phyloP scores from a whole-genome alignment of 2,888 invertebrate genomes.

The Podotricha telesiphe region DNA sequence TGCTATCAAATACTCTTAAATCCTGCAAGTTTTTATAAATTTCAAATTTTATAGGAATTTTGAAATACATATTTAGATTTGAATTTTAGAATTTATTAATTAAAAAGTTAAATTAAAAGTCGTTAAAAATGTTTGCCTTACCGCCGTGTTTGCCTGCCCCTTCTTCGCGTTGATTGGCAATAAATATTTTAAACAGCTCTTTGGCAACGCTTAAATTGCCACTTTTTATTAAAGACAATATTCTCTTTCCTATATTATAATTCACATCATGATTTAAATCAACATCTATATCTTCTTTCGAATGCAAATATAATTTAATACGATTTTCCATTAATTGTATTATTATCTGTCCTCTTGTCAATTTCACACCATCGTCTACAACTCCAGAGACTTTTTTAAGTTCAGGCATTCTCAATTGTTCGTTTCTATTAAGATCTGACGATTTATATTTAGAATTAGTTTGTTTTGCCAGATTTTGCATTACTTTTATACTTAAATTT shows the following conservation, averaged over 20 bases:
- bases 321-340: conserved; percentile 69
- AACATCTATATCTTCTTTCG: conserved; percentile 53
- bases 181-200: conserved; percentile 65
- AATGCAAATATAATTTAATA: conserved; percentile 56
- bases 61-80: too few relatives aligned
- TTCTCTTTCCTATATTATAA: conserved; percentile 63
- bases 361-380: conserved; percentile 48
- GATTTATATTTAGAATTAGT: conserved; percentile 23
- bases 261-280: conserved; percentile 55
- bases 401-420: conserved; percentile 30
- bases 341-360: conserved; percentile 64
- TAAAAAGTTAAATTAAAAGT: neutral
- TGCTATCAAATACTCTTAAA: too few relatives aligned
- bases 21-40: too few relatives aligned
- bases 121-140: conserved; percentile 8
- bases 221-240: conserved; percentile 58
- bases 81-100: too few relatives aligned
- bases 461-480: conserved; percentile 51
- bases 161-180: conserved; percentile 49
- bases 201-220: conserved; percentile 64
- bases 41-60: too few relatives aligned
- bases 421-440: conserved; percentile 11
- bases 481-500: conserved; percentile 55
- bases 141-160: conserved; percentile 24
- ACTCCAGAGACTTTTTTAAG: conserved; percentile 27